Percentiles rank a stretch among this genome's conserved stretches.
Evolutionary conservation across 2,113 vertebrate species (phyloP).

Genomic region (Megaleporinus macrocephalus): DNA sequence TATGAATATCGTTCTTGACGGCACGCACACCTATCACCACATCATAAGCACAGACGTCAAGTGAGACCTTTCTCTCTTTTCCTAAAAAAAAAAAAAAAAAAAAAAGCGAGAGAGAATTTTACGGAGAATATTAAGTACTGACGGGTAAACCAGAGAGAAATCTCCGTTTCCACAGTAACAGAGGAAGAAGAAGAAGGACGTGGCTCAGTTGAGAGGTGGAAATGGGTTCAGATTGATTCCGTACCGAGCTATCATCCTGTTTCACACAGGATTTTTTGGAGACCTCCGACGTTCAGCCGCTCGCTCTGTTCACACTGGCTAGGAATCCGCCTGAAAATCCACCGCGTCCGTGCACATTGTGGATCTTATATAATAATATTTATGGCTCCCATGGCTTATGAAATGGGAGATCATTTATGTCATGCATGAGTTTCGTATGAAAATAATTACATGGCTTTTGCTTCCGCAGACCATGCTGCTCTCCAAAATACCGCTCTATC

Average conservation of each 20-base stretch:
- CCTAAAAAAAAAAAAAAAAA: too few species aligned
- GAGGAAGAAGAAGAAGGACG: constrained; percentile 16
- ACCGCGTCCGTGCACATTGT: not conserved
- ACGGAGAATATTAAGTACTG: constrained; percentile 63
- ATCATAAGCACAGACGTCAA: constrained; percentile 59
- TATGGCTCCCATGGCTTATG: not conserved
- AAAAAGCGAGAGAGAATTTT: constrained; percentile 39
- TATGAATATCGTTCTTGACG: constrained; percentile 60
- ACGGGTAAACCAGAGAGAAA: constrained; percentile 10
- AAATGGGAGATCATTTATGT: not conserved
- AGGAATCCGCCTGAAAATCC: not conserved
- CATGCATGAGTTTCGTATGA: not conserved
- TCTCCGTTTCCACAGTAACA: constrained; percentile 37
- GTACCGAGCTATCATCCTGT: constrained; percentile 12
- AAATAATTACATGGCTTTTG: not conserved
- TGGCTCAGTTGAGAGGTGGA: constrained; percentile 14
- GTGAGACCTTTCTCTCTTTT: constrained; percentile 53
- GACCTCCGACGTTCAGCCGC: not conserved
- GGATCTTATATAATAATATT: not conserved
- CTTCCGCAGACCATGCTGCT: not conserved
- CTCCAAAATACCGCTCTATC: not conserved
- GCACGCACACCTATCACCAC: constrained; percentile 63
- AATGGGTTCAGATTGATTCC: constrained; percentile 21
- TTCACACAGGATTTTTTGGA: constrained; percentile 3
- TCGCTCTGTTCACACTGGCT: not conserved